A percentile compares a stretch with the other conserved stretches of the same genome.
phyloP scores from a whole-genome alignment of 2,888 invertebrate species.

The Polymixis lichenea region DNA sequence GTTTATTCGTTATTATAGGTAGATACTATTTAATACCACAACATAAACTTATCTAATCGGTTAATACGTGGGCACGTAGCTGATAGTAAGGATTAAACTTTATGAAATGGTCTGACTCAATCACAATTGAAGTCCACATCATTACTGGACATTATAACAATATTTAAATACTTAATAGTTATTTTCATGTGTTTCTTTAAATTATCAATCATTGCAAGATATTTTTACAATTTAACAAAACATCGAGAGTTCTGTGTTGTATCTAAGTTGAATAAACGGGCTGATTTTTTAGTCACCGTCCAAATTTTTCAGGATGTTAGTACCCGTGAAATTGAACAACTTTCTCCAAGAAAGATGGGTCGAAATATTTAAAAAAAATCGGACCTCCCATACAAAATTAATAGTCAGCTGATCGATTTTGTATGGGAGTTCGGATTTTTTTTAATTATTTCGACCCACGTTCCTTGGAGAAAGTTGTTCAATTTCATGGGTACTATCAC shows the following conservation, averaged over 20 bases:
- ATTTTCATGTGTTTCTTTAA: background rate
- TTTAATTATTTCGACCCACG: too few relatives aligned
- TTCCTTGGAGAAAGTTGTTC: too few relatives aligned
- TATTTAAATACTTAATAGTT: background rate
- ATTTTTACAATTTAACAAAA: background rate
- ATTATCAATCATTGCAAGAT: background rate
- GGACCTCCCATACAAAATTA: too few relatives aligned
- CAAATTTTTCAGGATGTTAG: too few relatives aligned
- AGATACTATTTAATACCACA: conserved; percentile 16
- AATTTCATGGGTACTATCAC: too few relatives aligned
- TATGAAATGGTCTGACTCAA: background rate
- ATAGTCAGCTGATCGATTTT: too few relatives aligned
- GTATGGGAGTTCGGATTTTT: too few relatives aligned
- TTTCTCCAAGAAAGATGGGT: too few relatives aligned
- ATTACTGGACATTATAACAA: background rate
- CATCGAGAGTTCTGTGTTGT: background rate
- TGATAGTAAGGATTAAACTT: conserved; percentile 3
- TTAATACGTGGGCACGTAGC: conserved; percentile 4
- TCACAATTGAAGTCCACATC: background rate
- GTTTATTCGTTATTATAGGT: background rate
- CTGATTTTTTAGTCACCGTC: too few relatives aligned
- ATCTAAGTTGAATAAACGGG: too few relatives aligned
- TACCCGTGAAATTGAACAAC: too few relatives aligned
- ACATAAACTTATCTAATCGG: conserved; percentile 24
- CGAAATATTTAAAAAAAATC: too few relatives aligned